These are phyloP conservation scores for Trichoplax adhaerens DNA, from an alignment of 37 sponge, comb jelly and placozoan genomes.

Conservation along the genomic window DNA sequence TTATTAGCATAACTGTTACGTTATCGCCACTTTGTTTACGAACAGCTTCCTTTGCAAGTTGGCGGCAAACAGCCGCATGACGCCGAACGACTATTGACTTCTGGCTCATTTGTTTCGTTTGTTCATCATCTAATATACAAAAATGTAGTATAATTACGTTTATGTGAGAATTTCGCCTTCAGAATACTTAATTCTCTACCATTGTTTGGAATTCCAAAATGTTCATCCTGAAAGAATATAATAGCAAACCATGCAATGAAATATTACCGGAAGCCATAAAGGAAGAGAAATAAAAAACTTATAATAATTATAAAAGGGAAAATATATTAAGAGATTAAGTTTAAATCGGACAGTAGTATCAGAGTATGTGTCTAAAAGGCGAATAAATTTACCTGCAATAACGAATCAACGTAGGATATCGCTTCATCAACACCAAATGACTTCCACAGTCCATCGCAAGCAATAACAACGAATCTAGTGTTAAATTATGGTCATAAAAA, in stretches of 20 bases:
- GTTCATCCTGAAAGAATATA: too few species aligned
- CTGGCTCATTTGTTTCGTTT: conserved; percentile 1
- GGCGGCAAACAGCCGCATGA: conserved; percentile 48
- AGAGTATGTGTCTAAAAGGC: background rate
- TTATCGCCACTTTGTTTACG: conserved; percentile 60
- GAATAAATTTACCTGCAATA: conserved; percentile 35
- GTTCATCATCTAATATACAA: conserved; percentile 10
- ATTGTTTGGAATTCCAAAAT: too few species aligned
- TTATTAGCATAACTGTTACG: conserved; percentile 60
- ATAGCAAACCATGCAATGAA: too few species aligned
- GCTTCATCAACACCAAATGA: conserved; percentile 47
- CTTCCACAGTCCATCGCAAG: conserved; percentile 81
- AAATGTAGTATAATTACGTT: background rate
- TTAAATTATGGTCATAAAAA: background rate
- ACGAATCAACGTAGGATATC: conserved; percentile 14
- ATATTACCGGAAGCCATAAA: too few species aligned
- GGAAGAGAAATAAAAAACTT: background rate
- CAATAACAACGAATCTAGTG: conserved; percentile 50
- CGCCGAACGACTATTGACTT: conserved; percentile 1
- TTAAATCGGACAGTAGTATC: background rate
- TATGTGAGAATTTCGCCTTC: too few species aligned
- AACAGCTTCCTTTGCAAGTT: conserved; percentile 62
- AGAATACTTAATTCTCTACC: too few species aligned
- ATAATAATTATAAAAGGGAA: too few species aligned
- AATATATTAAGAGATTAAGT: background rate